Percentiles rank a stretch among this genome's conserved stretches.
Evolutionary conservation across 2,113 vertebrate genomes (phyloP).

Genomic region (Eudyptes chrysolophus): DNA sequence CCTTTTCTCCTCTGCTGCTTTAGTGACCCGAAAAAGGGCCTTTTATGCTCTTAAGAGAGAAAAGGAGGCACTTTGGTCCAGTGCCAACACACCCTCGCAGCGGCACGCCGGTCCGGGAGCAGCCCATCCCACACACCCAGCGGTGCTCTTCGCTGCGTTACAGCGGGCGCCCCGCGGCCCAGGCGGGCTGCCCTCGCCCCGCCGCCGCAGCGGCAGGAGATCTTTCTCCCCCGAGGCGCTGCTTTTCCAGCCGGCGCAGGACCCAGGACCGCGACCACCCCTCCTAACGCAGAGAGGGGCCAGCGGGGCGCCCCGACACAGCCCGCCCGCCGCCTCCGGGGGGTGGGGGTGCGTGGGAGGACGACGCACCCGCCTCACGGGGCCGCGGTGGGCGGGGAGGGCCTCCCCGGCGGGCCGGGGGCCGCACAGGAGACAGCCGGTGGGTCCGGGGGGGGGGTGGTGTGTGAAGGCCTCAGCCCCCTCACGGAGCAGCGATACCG

Average conservation of each 20-base stretch:
- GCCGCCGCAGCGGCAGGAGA: background rate
- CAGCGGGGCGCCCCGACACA: background rate
- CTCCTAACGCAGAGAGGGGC: background rate
- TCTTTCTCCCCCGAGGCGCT: background rate
- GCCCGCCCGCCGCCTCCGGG: background rate
- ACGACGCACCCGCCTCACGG: background rate
- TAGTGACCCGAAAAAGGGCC: rapidly evolving
- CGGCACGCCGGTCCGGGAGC: background rate
- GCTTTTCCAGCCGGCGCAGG: background rate
- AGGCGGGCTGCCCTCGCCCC: background rate
- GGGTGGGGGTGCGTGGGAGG: too few relatives aligned
- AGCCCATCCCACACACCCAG: background rate
- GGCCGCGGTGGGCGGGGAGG: background rate
- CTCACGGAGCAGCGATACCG: background rate
- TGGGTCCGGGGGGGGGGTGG: too few relatives aligned
- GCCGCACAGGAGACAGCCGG: background rate
- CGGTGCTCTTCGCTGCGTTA: background rate
- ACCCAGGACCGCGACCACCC: background rate
- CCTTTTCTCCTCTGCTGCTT: background rate
- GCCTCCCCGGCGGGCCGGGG: background rate
- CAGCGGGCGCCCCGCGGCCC: background rate
- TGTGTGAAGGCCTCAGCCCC: background rate
- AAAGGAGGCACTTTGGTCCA: background rate
- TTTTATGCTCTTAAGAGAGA: background rate
- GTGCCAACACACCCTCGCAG: background rate